Evolutionary conservation across 2,797 vertebrate genomes (phyloP).

Genomic region (Chrosomus eos): DNA sequence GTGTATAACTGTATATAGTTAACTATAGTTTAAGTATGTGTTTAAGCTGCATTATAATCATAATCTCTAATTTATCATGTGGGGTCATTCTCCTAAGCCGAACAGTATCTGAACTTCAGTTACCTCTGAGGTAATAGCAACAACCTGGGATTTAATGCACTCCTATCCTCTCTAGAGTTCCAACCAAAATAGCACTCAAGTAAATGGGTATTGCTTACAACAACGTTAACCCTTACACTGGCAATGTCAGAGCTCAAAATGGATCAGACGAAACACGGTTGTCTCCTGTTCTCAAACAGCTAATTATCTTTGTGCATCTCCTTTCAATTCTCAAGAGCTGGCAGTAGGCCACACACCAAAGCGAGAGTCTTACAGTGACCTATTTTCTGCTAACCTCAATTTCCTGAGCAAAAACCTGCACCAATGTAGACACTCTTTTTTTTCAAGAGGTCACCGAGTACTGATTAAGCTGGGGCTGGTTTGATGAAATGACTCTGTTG

Average conservation of each 20-base stretch:
- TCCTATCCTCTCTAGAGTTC: constrained; percentile 36
- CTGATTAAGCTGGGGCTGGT: neutral
- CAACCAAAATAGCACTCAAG: constrained; percentile 48
- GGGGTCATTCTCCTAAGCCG: neutral
- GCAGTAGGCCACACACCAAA: neutral
- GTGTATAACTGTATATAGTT: neutral
- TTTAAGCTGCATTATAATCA: neutral
- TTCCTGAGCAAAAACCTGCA: constrained; percentile 2
- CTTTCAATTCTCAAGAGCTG: neutral
- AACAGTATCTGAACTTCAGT: constrained; percentile 43
- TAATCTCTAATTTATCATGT: constrained; percentile 9
- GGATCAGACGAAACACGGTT: neutral
- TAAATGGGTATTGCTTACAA: constrained; percentile 51
- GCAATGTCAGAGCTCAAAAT: constrained; percentile 32
- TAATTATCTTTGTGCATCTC: constrained; percentile 40
- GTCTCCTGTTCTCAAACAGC: constrained; percentile 42
- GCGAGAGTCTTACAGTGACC: constrained; percentile 25
- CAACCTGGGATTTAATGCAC: constrained; percentile 31
- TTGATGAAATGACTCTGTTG: constrained; percentile 18
- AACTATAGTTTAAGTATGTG: neutral
- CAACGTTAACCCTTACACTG: constrained; percentile 44
- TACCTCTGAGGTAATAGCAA: constrained; percentile 41
- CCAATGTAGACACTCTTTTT: neutral
- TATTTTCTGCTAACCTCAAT: constrained; percentile 47
- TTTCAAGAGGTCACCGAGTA: neutral